Conservation (phyloP, 2,888 invertebrate species). For the Nomada ferruginata region DNA sequence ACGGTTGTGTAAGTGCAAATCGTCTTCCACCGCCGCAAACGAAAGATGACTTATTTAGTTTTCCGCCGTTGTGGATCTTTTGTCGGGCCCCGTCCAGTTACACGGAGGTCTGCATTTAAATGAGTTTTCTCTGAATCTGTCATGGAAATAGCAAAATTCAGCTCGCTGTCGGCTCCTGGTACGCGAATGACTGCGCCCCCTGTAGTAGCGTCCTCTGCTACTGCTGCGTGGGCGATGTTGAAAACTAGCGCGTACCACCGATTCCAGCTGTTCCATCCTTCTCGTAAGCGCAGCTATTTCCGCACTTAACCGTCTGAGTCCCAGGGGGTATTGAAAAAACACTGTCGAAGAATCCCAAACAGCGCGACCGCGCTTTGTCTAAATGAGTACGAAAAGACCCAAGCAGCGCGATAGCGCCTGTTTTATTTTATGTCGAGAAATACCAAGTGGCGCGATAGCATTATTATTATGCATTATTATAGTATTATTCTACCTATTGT, state of each 20-base stretch:
- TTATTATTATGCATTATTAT: too few species aligned
- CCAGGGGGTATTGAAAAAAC: too few species aligned
- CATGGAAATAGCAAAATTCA: slow-evolving; percentile 7
- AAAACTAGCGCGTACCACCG: background rate
- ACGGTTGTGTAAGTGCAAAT: background rate
- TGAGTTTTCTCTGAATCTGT: background rate
- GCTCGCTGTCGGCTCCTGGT: too few species aligned
- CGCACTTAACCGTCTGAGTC: background rate
- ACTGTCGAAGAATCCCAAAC: too few species aligned
- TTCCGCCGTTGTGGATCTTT: background rate
- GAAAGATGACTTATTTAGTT: background rate
- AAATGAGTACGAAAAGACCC: too few species aligned
- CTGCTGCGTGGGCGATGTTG: background rate
- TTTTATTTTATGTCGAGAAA: too few species aligned
- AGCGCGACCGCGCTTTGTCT: too few species aligned
- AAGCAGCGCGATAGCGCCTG: too few species aligned
- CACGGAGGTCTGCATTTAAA: slow-evolving; percentile 5
- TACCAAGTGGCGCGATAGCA: too few species aligned
- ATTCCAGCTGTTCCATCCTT: background rate
- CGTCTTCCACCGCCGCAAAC: slow-evolving; percentile 3
- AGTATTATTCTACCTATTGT: too few species aligned
- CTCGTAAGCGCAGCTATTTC: background rate
- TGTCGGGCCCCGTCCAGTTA: slow-evolving; percentile 3
- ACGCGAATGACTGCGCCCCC: too few species aligned
- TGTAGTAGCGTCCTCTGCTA: background rate